Conservation (phyloP, 2,888 invertebrate species). For the Drosophila yooni region DNA sequence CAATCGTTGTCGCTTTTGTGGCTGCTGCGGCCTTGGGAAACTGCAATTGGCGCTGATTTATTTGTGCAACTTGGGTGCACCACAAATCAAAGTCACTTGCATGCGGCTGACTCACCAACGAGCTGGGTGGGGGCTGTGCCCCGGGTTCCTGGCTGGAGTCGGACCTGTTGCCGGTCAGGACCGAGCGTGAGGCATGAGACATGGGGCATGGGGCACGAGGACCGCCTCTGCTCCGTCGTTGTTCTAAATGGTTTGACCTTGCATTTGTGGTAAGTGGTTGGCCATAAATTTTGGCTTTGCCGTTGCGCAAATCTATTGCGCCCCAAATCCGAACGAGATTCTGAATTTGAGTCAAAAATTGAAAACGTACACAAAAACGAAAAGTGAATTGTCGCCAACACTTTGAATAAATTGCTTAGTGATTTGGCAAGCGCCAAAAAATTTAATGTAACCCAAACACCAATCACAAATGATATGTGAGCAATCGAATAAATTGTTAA, state of each 20-base stretch:
- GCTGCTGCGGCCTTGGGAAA: conserved; percentile 71
- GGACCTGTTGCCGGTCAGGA: conserved; percentile 32
- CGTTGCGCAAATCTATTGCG: conserved; percentile 63
- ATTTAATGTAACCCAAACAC: conserved; percentile 35
- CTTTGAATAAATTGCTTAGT: conserved; percentile 69
- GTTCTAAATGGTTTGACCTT: conserved; percentile 76
- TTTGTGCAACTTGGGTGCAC: conserved; percentile 52
- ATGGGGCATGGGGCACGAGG: conserved; percentile 1
- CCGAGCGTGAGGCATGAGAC: background rate
- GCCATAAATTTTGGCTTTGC: conserved; percentile 68
- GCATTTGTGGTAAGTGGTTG: conserved; percentile 65
- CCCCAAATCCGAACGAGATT: conserved; percentile 44
- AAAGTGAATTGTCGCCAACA: conserved; percentile 76
- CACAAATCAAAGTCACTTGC: conserved; percentile 76
- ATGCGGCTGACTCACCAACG: conserved; percentile 60
- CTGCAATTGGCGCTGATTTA: conserved; percentile 69
- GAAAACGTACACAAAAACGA: conserved; percentile 34
- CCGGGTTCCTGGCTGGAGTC: conserved; percentile 30
- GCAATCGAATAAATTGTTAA: conserved; percentile 30
- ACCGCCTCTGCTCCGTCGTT: conserved; percentile 27
- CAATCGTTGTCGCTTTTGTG: conserved; percentile 29
- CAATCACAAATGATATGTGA: conserved; percentile 42
- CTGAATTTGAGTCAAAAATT: conserved; percentile 45
- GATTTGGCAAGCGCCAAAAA: conserved; percentile 62
- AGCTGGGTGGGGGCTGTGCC: conserved; percentile 19